phyloP scores from a whole-genome alignment of 2,113 vertebrate species.

The Arenaria interpres region DNA sequence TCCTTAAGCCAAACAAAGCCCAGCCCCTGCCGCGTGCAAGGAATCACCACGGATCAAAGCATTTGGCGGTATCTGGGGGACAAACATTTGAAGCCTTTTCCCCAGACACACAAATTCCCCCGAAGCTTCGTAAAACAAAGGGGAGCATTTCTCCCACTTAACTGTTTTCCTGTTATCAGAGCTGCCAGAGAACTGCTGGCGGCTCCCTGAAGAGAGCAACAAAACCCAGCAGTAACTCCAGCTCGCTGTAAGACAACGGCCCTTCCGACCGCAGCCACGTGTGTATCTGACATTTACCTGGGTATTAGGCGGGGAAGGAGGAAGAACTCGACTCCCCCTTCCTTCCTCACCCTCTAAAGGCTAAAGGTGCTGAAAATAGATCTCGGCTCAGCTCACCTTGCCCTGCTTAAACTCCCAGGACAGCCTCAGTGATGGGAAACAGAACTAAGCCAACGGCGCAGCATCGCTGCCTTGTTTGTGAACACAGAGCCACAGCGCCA shows the following conservation, averaged over 20 bases:
- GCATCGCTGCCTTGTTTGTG: not conserved
- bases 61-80: not conserved
- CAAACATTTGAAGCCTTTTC: not conserved
- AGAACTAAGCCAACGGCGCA: rapidly evolving
- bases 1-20: not conserved
- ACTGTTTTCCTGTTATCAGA: not conserved
- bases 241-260: rapidly evolving
- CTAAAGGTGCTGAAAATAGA: not conserved
- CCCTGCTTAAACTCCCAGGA: not conserved
- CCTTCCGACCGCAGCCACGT: not conserved
- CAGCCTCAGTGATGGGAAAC: not conserved
- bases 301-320: not conserved
- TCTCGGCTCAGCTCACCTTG: not conserved
- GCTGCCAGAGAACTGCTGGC: not conserved
- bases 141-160: not conserved
- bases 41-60: not conserved
- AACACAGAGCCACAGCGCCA: not conserved
- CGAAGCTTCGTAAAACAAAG: not conserved
- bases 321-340: not conserved
- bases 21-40: not conserved
- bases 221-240: not conserved
- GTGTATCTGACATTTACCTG: too few species aligned
- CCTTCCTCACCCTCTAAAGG: not conserved
- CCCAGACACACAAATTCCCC: not conserved
- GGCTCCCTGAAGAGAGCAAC: not conserved